These are phyloP conservation scores for Alsophila aescularia DNA, from an alignment of 2,888 invertebrate genomes.

Conservation along the genomic window DNA sequence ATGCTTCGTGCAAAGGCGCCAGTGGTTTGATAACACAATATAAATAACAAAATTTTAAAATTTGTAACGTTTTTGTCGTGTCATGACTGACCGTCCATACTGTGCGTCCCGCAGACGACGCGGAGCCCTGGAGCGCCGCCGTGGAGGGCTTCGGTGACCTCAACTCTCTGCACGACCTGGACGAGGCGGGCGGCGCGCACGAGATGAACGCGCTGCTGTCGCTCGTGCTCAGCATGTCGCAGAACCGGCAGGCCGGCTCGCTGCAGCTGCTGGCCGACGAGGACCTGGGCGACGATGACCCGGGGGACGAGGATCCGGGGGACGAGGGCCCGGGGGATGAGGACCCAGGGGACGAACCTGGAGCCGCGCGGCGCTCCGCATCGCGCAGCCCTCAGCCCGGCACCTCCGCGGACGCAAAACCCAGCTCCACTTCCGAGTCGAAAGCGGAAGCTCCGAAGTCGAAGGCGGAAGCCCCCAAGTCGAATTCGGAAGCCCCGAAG, in stretches of 20 bases:
- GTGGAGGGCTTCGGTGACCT: conserved; percentile 37
- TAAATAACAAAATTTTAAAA: too few relatives aligned
- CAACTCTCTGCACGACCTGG: conserved; percentile 67
- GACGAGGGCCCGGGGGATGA: neutral
- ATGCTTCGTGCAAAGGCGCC: too few relatives aligned
- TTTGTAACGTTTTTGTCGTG: too few relatives aligned
- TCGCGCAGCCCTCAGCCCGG: conserved; percentile 4
- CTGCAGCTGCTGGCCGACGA: conserved; percentile 55
- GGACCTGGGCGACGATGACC: conserved; percentile 43
- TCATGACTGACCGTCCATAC: too few relatives aligned
- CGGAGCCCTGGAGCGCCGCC: neutral
- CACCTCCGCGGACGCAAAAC: too few relatives aligned
- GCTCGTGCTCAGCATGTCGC: conserved; percentile 76
- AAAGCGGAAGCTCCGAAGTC: too few relatives aligned
- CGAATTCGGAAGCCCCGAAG: too few relatives aligned
- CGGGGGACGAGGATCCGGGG: conserved; percentile 10
- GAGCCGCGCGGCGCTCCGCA: neutral
- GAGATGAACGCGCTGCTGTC: conserved; percentile 80
- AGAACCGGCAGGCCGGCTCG: conserved; percentile 72
- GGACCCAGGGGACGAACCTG: neutral
- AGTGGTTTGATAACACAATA: too few relatives aligned
- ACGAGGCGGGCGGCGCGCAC: conserved; percentile 66
- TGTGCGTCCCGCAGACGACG: too few relatives aligned
- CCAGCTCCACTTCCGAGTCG: too few relatives aligned
- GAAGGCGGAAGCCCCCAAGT: too few relatives aligned